Conservation (phyloP, 2,113 vertebrate species). For the Rana temporaria region DNA sequence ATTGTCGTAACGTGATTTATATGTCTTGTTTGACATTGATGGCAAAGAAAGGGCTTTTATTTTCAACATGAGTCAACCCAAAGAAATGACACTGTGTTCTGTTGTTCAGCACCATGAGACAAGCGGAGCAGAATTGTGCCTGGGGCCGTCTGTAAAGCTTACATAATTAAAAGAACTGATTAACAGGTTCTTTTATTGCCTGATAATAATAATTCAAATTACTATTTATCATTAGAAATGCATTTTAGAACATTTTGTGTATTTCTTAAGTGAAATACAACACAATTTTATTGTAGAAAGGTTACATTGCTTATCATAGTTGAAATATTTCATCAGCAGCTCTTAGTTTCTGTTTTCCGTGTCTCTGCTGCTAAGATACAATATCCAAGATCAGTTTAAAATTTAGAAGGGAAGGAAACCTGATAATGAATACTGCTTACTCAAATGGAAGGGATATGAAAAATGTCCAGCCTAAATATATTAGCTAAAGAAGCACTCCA, state of each 20-base stretch:
- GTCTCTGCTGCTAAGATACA: conserved; percentile 2
- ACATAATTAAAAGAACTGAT: conserved; percentile 31
- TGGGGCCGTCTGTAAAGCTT: conserved; percentile 34
- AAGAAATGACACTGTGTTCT: conserved; percentile 37
- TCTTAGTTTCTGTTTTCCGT: background rate
- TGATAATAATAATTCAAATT: background rate
- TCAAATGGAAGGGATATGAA: background rate
- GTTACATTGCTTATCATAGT: too few relatives aligned
- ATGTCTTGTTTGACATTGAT: conserved; percentile 40
- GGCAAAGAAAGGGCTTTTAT: conserved; percentile 46
- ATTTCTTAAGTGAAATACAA: background rate
- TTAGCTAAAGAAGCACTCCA: too few relatives aligned
- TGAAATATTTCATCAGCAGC: too few relatives aligned
- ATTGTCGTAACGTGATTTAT: conserved; percentile 48
- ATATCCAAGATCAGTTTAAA: background rate
- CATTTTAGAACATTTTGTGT: background rate
- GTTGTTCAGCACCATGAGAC: conserved; percentile 14
- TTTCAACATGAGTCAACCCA: conserved; percentile 29
- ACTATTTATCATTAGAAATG: background rate
- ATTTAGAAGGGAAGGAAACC: conserved; percentile 6
- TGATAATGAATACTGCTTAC: conserved; percentile 7
- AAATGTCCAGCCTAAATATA: background rate
- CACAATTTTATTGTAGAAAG: background rate
- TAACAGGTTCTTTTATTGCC: conserved; percentile 12
- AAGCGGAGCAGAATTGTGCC: conserved; percentile 20